Evolutionary conservation across 2,113 vertebrate species (phyloP).

Genomic region (Pelvicachromis taeniatus): DNA sequence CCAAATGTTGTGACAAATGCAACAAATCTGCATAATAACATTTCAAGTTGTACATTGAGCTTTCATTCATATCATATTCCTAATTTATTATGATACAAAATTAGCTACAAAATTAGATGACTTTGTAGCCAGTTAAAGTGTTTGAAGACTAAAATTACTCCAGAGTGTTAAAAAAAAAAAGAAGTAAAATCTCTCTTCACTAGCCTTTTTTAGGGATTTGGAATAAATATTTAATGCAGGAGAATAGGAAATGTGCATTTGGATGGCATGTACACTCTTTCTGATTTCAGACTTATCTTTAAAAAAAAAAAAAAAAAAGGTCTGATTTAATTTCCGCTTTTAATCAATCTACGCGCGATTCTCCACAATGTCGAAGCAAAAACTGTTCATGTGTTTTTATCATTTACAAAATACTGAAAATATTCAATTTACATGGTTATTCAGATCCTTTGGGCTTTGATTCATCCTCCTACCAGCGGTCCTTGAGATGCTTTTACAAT

Average conservation of each 20-base stretch:
- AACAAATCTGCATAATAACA: not conserved
- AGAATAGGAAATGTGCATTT: not conserved
- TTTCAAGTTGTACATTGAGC: not conserved
- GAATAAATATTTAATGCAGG: not conserved
- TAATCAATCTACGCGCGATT: not conserved
- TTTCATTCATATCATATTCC: not conserved
- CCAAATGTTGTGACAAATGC: not conserved
- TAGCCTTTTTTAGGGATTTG: not conserved
- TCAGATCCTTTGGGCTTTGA: not conserved
- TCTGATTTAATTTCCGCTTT: not conserved
- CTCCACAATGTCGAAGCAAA: not conserved
- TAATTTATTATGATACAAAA: not conserved
- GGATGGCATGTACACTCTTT: not conserved
- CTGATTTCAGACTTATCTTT: not conserved
- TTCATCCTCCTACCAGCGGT: not conserved
- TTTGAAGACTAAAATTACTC: not conserved
- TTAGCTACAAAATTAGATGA: not conserved
- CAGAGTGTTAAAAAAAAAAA: rapidly evolving
- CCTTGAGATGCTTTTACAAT: not conserved
- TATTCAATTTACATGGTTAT: not conserved
- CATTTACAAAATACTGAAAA: not conserved
- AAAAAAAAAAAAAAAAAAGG: too few relatives aligned
- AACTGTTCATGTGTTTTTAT: not conserved
- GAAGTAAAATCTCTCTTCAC: not conserved
- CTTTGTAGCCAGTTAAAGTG: not conserved